Conservation (phyloP, 2,797 vertebrate genomes). For the Xenentodon cancila region DNA sequence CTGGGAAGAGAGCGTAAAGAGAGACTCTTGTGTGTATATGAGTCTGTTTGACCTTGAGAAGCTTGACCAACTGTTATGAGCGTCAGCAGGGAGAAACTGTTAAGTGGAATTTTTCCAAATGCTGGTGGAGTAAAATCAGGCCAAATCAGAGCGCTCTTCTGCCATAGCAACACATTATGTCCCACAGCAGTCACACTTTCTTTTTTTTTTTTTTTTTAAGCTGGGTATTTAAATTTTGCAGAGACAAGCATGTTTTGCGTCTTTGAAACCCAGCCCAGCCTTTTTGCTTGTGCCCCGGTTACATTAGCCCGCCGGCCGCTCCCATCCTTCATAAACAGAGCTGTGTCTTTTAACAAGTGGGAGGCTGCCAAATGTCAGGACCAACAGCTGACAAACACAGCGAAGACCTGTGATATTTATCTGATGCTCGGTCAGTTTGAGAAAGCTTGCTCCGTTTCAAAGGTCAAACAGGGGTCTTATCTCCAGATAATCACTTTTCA, state of each 20-base stretch:
- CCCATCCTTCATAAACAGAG: slow-evolving; percentile 36
- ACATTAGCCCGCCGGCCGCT: slow-evolving; percentile 5
- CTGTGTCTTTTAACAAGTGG: slow-evolving; percentile 38
- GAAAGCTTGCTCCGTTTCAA: slow-evolving; percentile 46
- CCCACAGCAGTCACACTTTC: slow-evolving; percentile 12
- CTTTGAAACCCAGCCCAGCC: not conserved
- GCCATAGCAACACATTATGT: slow-evolving; percentile 22
- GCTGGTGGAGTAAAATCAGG: slow-evolving; percentile 51
- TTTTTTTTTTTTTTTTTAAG: slow-evolving; percentile 2
- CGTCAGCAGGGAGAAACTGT: slow-evolving; percentile 17
- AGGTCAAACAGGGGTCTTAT: slow-evolving; percentile 61
- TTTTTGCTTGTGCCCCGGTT: slow-evolving; percentile 7
- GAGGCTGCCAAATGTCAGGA: slow-evolving; percentile 63
- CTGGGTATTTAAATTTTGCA: slow-evolving; percentile 25
- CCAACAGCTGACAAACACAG: slow-evolving; percentile 56
- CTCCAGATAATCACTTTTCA: slow-evolving; percentile 55
- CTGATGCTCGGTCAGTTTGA: slow-evolving; percentile 53
- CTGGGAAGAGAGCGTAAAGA: slow-evolving; percentile 73
- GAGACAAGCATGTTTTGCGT: slow-evolving; percentile 18
- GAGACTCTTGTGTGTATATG: slow-evolving; percentile 13
- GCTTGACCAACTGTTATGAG: slow-evolving; percentile 9
- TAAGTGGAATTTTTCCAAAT: slow-evolving; percentile 36
- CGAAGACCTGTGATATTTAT: slow-evolving; percentile 68
- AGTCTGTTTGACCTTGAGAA: slow-evolving; percentile 9
- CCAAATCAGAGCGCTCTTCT: slow-evolving; percentile 27